Evolutionary conservation across 2,113 vertebrate genomes (phyloP).

Genomic region (Narcine bancroftii): DNA sequence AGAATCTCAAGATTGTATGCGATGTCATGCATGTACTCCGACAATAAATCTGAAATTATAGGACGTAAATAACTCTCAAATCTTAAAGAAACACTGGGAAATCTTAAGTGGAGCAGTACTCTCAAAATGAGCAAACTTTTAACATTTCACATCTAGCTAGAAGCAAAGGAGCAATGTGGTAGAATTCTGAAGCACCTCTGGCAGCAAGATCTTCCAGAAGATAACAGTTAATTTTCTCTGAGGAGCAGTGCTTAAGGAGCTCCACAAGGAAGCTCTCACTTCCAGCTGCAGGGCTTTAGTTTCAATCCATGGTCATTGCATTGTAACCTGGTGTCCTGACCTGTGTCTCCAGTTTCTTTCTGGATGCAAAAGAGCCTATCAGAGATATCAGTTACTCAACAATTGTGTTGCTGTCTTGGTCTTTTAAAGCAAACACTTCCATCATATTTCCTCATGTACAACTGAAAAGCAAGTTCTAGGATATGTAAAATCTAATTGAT

Average conservation of each 20-base stretch:
- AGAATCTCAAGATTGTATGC: no score
- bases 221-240: background rate
- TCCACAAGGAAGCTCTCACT: background rate
- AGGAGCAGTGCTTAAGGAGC: background rate
- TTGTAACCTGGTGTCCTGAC: background rate
- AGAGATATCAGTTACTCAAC: background rate
- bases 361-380: background rate
- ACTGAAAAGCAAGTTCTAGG: background rate
- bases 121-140: background rate
- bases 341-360: background rate
- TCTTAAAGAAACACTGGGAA: background rate
- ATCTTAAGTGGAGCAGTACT: background rate
- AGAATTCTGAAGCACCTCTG: background rate
- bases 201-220: background rate
- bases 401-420: background rate
- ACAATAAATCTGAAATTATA: no score
- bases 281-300: background rate
- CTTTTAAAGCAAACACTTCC: background rate
- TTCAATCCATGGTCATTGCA: background rate
- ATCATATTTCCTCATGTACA: background rate
- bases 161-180: background rate
- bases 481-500: no score
- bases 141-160: background rate
- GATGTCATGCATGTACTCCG: no score
- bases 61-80: background rate